Percentiles rank a stretch among this genome's conserved stretches.
These are phyloP conservation scores for Ptilorrhoa leucosticta DNA, from an alignment of 2,113 vertebrate genomes.

Conservation along the genomic window DNA sequence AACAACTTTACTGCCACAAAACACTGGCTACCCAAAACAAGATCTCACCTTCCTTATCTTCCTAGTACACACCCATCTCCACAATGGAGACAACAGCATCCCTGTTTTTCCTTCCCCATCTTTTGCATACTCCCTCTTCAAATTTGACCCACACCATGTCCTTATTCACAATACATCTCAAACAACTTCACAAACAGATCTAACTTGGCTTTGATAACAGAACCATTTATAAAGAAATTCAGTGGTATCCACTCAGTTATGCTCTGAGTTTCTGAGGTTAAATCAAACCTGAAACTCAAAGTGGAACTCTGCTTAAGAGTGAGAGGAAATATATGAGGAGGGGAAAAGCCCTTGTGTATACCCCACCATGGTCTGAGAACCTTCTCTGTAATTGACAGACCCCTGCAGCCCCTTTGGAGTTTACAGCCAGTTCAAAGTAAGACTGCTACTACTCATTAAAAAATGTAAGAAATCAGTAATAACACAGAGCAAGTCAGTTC, in stretches of 20 bases:
- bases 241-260: background rate
- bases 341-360: background rate
- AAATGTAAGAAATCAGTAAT: background rate
- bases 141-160: background rate
- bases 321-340: background rate
- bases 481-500: background rate
- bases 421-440: background rate
- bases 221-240: background rate
- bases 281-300: conserved; percentile 25
- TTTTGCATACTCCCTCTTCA: background rate
- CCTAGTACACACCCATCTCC: background rate
- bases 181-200: background rate
- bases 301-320: background rate
- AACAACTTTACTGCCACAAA: background rate
- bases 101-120: background rate
- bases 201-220: background rate
- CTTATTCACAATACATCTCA: background rate
- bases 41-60: background rate
- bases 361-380: background rate
- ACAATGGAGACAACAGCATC: background rate
- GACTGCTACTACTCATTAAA: background rate
- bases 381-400: background rate
- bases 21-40: background rate
- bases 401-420: background rate
- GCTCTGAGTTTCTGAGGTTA: conserved; percentile 24